Base-by-base conservation (phyloP, 30 jellyfish, hydroid and myxozoan species). In the Aurelia aurita complex sp. Pacific region DNA sequence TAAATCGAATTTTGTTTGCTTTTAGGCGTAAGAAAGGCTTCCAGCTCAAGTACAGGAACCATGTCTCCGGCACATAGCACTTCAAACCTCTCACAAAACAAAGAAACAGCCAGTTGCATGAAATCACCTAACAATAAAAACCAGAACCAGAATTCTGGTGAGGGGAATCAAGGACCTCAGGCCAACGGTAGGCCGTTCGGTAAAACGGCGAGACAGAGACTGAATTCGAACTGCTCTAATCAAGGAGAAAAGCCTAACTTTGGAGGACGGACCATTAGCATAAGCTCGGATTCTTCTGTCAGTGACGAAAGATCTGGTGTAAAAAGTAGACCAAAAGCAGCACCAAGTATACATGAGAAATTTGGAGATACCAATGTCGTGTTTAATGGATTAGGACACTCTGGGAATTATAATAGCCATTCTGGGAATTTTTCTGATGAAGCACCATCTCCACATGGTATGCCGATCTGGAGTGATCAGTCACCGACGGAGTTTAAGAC, bases 221-320 rank as follows among this genome's bases (percentile, higher is more conserved):
- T 15, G 1, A 18, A 33, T 62, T 77, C 87, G 1, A 76, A 43
- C 67, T 61, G 79, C 42, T 34, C 77, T 35, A 36, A 17, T 63
- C 55, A 36, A 52, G 59, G 68, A 19, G 80, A 42, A 43, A 43
- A 50, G 23, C 17, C 73, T 6, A 64, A 70, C 17, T 0, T 74
- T 9, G 11, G 72, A 53, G 50, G 78, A 18, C 69, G 15, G 8
- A 64, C 69, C 17, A 66, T 35, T 36, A 79, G 89, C 52, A 10
- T 64, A 13, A 64, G 89, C 73, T 79, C 89, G 6, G 89, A 79
- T 10, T 79, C 89, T 63, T 52, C 89, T 5, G 15, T 46, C 59
- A 66, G 80, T 65, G 69, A 67, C 8, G 89, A 66, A n/a, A 65
- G 81, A 51, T 11, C 34, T 57, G 74, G 74, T 17, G 60, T 32